Percentiles rank a stretch among this genome's conserved stretches.
Evolutionary conservation across 2,797 vertebrate genomes (phyloP).

Genomic region (Huso huso): DNA sequence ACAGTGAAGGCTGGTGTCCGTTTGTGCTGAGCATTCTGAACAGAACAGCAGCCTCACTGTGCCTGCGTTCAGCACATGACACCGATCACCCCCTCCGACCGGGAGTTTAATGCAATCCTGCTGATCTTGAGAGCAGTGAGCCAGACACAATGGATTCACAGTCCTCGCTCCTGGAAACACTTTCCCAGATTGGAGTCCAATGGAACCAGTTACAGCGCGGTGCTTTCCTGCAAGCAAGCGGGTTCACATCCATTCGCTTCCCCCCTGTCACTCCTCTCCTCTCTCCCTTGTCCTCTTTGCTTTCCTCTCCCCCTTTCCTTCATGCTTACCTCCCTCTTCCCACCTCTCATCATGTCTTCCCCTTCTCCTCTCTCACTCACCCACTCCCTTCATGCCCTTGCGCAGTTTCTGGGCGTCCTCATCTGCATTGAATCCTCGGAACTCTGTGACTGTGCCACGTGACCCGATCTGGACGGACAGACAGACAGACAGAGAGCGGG

Average conservation of each 20-base stretch:
- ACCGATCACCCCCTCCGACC: too few relatives aligned
- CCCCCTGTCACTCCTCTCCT: not conserved
- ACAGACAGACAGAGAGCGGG: not conserved
- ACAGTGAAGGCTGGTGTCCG: too few relatives aligned
- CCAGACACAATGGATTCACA: too few relatives aligned
- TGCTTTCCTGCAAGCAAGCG: not conserved
- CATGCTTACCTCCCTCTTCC: not conserved
- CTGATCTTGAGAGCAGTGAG: too few relatives aligned
- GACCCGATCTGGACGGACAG: slow-evolving; percentile 47
- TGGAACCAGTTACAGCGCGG: not conserved
- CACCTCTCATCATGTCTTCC: not conserved
- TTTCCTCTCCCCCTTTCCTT: not conserved
- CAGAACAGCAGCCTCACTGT: too few relatives aligned
- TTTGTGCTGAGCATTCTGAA: too few relatives aligned
- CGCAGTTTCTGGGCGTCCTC: slow-evolving; percentile 70
- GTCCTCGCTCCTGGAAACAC: too few relatives aligned
- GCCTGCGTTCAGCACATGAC: too few relatives aligned
- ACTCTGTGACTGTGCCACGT: slow-evolving; percentile 71
- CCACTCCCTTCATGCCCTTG: slow-evolving; percentile 86
- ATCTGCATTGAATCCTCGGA: slow-evolving; percentile 64
- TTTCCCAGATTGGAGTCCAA: too few relatives aligned
- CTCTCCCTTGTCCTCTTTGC: not conserved
- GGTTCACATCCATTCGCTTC: not conserved
- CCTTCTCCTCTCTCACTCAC: slow-evolving; percentile 52
- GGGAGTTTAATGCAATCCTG: too few relatives aligned